These are phyloP conservation scores for Enteromius afrohamiltoni DNA, from an alignment of 2,797 vertebrate species.

Conservation along the genomic window DNA sequence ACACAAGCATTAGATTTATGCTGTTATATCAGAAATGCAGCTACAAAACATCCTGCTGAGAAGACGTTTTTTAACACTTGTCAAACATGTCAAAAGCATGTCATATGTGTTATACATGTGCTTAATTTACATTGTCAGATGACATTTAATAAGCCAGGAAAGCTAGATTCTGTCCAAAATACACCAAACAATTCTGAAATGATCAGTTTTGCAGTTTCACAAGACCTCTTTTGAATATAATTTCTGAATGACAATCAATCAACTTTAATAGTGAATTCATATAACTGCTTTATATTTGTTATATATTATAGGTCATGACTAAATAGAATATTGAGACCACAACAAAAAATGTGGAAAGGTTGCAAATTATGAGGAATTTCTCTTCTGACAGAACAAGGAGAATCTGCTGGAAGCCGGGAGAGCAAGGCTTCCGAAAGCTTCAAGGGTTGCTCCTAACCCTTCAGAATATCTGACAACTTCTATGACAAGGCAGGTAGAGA, in stretches of 20 bases:
- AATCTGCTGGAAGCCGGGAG: neutral
- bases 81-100: neutral
- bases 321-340: neutral
- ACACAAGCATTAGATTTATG: neutral
- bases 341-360: neutral
- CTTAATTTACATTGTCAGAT: constrained; percentile 3
- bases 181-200: neutral
- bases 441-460: neutral
- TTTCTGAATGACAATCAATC: neutral
- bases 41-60: neutral
- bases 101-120: neutral
- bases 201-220: neutral
- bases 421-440: neutral
- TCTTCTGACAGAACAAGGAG: neutral
- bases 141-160: neutral
- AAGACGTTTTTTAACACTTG: neutral
- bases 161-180: neutral
- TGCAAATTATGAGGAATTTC: neutral
- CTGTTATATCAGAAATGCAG: neutral
- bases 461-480: constrained; percentile 7
- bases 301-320: neutral
- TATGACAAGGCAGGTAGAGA: neutral
- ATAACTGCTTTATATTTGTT: neutral
- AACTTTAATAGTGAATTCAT: neutral
- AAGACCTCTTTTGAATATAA: neutral